phyloP scores from a whole-genome alignment of 64 coral and sea anemone genomes.

The Pocillopora damicornis region DNA sequence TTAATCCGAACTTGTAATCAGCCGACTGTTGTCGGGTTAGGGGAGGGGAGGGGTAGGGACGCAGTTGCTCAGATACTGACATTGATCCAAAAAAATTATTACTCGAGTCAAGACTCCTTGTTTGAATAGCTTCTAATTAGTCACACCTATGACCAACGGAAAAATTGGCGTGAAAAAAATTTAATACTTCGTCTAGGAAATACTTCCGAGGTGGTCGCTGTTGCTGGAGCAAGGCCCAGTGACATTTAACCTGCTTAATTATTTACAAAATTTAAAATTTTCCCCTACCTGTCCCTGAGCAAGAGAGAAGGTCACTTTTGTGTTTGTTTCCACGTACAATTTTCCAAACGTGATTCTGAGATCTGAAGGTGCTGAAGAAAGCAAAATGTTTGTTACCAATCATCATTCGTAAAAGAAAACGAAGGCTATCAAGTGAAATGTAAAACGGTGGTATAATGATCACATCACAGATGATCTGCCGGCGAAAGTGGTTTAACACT shows the following conservation, averaged over 20 bases:
- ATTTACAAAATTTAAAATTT: neutral
- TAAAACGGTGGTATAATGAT: neutral
- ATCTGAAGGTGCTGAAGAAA: constrained; percentile 15
- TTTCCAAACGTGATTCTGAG: neutral
- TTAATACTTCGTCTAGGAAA: too few species aligned
- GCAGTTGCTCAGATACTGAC: too few species aligned
- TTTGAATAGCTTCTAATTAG: too few species aligned
- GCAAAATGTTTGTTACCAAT: neutral
- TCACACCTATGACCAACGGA: too few species aligned
- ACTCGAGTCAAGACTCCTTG: too few species aligned
- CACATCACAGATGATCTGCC: neutral
- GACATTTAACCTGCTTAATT: neutral
- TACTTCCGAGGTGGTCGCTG: too few species aligned
- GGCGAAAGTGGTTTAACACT: too few species aligned
- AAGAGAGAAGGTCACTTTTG: constrained; percentile 15
- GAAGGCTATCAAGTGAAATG: neutral
- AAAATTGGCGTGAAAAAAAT: too few species aligned
- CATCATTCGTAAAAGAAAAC: neutral
- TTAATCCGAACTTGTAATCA: too few species aligned
- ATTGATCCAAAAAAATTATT: too few species aligned
- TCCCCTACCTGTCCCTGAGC: constrained; percentile 36
- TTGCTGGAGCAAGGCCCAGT: neutral
- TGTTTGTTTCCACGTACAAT: neutral
- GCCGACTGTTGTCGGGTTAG: too few species aligned
- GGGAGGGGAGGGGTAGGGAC: too few species aligned